These are phyloP conservation scores for Hoplodrina blanda DNA, from an alignment of 2,888 invertebrate genomes.

Conservation along the genomic window DNA sequence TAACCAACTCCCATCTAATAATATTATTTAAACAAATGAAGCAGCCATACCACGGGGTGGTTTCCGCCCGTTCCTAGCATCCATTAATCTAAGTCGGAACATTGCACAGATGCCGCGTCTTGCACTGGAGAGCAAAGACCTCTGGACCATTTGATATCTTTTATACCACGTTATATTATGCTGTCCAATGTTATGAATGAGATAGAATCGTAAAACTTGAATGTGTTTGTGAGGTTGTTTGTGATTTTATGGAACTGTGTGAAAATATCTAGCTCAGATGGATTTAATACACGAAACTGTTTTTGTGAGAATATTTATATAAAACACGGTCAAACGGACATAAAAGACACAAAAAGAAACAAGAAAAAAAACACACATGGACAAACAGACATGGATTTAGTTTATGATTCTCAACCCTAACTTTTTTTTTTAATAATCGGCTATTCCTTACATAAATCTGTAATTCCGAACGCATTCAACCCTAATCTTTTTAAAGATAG, in stretches of 20 bases:
- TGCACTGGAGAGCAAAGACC: conserved; percentile 52
- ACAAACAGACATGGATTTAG: no score
- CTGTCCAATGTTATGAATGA: conserved; percentile 39
- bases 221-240: conserved; percentile 8
- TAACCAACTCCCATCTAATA: conserved; percentile 36
- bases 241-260: conserved; percentile 16
- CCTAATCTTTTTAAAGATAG: no score
- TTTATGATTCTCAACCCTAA: no score
- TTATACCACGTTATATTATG: conserved; percentile 44
- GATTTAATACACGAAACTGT: background rate
- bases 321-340: no score
- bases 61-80: conserved; percentile 49
- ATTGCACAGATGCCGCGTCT: conserved; percentile 61
- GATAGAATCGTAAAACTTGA: conserved; percentile 31
- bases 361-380: no score
- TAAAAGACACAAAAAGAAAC: no score
- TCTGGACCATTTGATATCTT: conserved; percentile 53
- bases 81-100: conserved; percentile 61
- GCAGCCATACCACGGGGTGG: conserved; percentile 45
- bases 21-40: conserved; percentile 63
- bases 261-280: background rate
- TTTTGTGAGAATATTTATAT: background rate
- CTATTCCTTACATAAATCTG: no score
- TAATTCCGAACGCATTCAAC: no score
- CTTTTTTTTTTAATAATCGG: no score